A percentile compares a stretch with the other conserved stretches of the same genome.
These are phyloP conservation scores for Thelaira solivaga DNA, from an alignment of 2,888 invertebrate genomes.

Conservation along the genomic window DNA sequence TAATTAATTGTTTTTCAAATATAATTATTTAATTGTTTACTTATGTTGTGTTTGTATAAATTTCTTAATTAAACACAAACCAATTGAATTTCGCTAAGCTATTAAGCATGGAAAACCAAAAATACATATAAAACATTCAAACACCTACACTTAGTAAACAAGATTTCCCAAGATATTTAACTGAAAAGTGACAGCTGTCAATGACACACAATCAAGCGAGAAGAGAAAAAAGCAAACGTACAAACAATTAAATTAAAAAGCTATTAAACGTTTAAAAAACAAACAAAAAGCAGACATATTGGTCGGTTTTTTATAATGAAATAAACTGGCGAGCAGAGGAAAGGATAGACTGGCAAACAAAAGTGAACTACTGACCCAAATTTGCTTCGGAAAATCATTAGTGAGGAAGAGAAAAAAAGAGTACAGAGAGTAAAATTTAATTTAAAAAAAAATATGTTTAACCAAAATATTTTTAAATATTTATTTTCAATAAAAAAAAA, in stretches of 20 bases:
- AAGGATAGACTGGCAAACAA: slow-evolving; percentile 1
- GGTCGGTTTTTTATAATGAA: slow-evolving; percentile 28
- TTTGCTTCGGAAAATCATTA: slow-evolving; percentile 25
- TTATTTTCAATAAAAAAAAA: background rate
- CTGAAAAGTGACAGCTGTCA: slow-evolving; percentile 47
- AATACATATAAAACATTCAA: background rate
- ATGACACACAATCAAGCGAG: slow-evolving; percentile 12
- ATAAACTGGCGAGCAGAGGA: background rate
- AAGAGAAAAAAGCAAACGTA: slow-evolving; percentile 17
- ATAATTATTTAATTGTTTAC: slow-evolving; percentile 39
- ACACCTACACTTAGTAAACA: slow-evolving; percentile 38
- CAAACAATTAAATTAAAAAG: slow-evolving; percentile 57
- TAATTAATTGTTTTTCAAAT: background rate
- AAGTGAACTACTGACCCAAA: slow-evolving; percentile 56
- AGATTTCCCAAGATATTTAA: slow-evolving; percentile 12
- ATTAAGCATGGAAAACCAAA: slow-evolving; percentile 11
- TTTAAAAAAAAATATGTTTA: too few relatives aligned
- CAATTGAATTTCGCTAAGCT: slow-evolving; percentile 13
- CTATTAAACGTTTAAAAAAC: slow-evolving; percentile 38
- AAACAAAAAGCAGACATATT: slow-evolving; percentile 26
- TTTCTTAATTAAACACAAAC: slow-evolving; percentile 26
- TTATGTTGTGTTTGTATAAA: background rate
- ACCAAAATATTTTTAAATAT: slow-evolving; percentile 2
- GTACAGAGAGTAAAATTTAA: too few relatives aligned
- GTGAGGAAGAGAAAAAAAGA: too few relatives aligned